Conservation (phyloP, 2,113 vertebrate genomes). For the Xenopus borealis region DNA sequence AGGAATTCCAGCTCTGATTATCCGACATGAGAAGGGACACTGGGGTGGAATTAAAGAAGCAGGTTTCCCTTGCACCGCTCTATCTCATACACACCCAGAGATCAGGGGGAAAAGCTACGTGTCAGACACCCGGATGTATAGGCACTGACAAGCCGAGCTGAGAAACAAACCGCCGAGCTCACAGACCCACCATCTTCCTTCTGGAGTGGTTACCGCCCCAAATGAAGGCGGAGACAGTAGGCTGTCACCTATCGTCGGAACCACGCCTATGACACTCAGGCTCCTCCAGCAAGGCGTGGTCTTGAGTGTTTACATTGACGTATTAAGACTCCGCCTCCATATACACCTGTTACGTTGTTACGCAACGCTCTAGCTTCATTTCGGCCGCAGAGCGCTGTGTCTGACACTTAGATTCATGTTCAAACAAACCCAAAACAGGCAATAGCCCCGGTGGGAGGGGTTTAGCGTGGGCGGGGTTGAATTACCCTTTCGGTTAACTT, state of each 20-base stretch:
- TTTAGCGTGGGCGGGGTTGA: no score
- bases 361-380: no score
- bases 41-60: background rate
- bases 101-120: background rate
- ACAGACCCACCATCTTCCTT: conserved; percentile 27
- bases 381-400: no score
- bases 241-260: background rate
- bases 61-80: background rate
- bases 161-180: background rate
- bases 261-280: background rate
- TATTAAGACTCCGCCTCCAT: background rate
- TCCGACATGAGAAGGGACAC: conserved; percentile 75
- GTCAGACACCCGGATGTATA: conserved; percentile 14
- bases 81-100: background rate
- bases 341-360: no score
- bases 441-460: no score
- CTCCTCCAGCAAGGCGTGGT: background rate
- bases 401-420: no score
- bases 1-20: conserved; percentile 88
- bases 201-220: background rate
- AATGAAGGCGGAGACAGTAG: background rate
- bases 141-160: background rate
- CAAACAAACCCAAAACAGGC: no score
- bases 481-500: no score
- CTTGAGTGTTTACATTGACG: background rate